Evolutionary conservation across 92 coral and sea anemone genomes (phyloP).

Genomic region (Parazoanthus darwini): DNA sequence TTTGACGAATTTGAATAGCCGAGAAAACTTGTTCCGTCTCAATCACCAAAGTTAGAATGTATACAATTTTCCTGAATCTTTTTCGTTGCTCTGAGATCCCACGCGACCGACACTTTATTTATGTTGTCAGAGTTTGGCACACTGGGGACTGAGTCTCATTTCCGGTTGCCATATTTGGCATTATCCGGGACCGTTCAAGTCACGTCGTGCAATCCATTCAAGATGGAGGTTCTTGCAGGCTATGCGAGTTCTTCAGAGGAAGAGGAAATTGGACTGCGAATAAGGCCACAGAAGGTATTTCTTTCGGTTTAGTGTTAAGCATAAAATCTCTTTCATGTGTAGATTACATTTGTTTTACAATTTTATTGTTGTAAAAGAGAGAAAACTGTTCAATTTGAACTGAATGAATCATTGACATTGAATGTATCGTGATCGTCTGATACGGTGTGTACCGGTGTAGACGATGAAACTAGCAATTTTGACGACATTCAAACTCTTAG

Average conservation of each 20-base stretch:
- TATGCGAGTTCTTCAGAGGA: conserved; percentile 84
- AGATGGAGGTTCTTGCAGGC: conserved; percentile 91
- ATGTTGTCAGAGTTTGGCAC: background rate
- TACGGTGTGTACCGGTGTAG: background rate
- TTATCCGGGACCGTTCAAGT: conserved; percentile 67
- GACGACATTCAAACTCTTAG: background rate
- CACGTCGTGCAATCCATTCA: conserved; percentile 24
- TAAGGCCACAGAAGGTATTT: conserved; percentile 40
- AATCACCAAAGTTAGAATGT: background rate
- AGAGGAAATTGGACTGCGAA: conserved; percentile 40
- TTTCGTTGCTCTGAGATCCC: conserved; percentile 23
- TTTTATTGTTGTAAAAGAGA: background rate
- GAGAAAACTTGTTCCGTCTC: background rate
- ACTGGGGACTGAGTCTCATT: conserved; percentile 5
- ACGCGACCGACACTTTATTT: conserved; percentile 41
- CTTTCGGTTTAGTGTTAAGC: background rate
- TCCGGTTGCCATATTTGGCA: conserved; percentile 47
- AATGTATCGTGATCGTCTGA: background rate
- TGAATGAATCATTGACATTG: too few relatives aligned
- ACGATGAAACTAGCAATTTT: background rate
- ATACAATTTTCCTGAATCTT: background rate
- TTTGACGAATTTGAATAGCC: background rate
- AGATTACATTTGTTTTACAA: background rate
- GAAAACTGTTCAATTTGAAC: background rate
- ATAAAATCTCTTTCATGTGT: background rate